Evolutionary conservation across 2,888 invertebrate genomes (phyloP).

Genomic region (Portevinia maculata): DNA sequence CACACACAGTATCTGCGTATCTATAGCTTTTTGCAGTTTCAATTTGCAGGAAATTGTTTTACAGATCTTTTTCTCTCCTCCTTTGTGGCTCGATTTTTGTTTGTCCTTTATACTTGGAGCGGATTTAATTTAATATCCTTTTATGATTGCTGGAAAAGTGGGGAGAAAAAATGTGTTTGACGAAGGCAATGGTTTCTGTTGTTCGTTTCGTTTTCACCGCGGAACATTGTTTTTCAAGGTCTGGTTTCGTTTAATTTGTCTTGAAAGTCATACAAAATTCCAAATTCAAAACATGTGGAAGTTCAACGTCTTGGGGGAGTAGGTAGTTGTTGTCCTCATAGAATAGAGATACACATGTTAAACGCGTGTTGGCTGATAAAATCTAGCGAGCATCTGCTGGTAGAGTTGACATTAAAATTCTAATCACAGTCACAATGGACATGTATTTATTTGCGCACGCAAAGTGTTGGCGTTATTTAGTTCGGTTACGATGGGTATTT

Average conservation of each 20-base stretch:
- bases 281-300: slow-evolving; percentile 35
- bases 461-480: slow-evolving; percentile 45
- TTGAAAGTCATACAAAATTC: slow-evolving; percentile 28
- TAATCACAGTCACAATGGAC: slow-evolving; percentile 36
- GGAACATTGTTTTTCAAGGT: slow-evolving; percentile 27
- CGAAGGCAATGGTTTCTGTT: slow-evolving; percentile 15
- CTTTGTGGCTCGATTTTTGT: slow-evolving; percentile 6
- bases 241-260: slow-evolving; percentile 23
- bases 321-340: not conserved
- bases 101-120: slow-evolving; percentile 19
- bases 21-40: slow-evolving; percentile 67
- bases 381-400: slow-evolving; percentile 60
- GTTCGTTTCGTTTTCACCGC: not conserved
- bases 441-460: slow-evolving; percentile 41
- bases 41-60: slow-evolving; percentile 64
- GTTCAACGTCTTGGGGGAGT: slow-evolving; percentile 25
- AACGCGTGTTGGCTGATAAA: slow-evolving; percentile 49
- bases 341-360: slow-evolving; percentile 40
- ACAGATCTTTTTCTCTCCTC: not conserved
- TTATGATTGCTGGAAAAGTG: slow-evolving; percentile 41
- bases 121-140: slow-evolving; percentile 63
- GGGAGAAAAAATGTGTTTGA: not conserved
- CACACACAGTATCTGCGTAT: slow-evolving; percentile 16
- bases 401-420: slow-evolving; percentile 40
- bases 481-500: slow-evolving; percentile 16